Evolutionary conservation across 2,888 invertebrate species (phyloP).

Genomic region (Pecten maximus): DNA sequence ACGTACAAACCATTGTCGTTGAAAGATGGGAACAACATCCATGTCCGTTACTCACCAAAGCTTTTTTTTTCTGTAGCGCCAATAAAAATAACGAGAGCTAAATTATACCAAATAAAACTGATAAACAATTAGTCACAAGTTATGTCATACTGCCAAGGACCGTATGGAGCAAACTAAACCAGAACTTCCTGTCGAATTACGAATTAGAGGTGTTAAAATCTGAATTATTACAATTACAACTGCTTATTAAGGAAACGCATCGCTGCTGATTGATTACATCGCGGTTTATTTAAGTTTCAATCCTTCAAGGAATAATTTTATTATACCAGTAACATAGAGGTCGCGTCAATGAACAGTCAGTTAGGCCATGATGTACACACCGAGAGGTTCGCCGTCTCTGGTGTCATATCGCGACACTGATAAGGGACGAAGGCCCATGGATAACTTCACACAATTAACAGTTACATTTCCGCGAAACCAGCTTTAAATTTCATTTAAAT

Average conservation of each 20-base stretch:
- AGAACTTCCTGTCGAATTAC: background rate
- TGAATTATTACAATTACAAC: background rate
- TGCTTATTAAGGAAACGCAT: background rate
- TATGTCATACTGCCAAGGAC: background rate
- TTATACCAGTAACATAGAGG: background rate
- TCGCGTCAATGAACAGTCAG: background rate
- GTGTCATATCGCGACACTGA: background rate
- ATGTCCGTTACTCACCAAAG: too few relatives aligned
- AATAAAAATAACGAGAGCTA: too few relatives aligned
- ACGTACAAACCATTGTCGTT: too few relatives aligned
- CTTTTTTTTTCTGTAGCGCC: too few relatives aligned
- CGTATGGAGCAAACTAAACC: background rate
- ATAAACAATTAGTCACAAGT: too few relatives aligned
- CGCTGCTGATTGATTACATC: constrained; percentile 9
- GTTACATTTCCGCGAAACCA: background rate
- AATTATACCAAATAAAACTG: too few relatives aligned
- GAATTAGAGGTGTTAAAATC: background rate
- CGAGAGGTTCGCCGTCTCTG: background rate
- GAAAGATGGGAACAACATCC: too few relatives aligned
- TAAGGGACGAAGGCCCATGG: background rate
- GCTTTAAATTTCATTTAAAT: background rate
- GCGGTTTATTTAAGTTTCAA: background rate
- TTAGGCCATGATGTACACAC: background rate
- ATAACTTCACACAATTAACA: background rate
- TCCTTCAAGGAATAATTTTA: background rate